Base-by-base conservation (phyloP, 2,888 invertebrate species). In the Drosophila merina region DNA sequence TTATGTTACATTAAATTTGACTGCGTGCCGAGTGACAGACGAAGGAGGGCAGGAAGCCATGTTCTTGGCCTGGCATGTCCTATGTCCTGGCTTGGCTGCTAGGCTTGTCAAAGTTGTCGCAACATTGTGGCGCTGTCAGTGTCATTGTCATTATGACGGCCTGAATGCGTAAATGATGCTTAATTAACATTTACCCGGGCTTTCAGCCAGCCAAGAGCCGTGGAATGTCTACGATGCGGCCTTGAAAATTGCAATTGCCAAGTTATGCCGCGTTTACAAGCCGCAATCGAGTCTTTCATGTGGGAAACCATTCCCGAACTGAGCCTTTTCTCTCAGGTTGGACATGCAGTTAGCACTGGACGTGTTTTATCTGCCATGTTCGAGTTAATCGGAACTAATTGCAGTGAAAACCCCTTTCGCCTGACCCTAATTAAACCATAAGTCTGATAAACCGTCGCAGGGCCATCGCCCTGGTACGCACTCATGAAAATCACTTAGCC, bases 81-180 rank as follows among this genome's bases (percentile, higher is more conserved):
- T 7, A 4, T 36, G 52, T 36, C 48, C 47, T 45, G 68, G 44
- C 69, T 14, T 49, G 64, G 69, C 31, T 20, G 20, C 2, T 20
- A 30, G 74, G 66, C 84, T 79, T 86, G 86, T 83, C 84, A 72
- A 77, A 86, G 75, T 79, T 82, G 84, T 86, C 74, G 80, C 80
- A 77, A 77, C 86, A 85, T 81, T 85, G 72, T 85, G 63, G 73
- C 70, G 62, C 72, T 69, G 76, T 77, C 71, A 72, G 71, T 72
- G 71, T 72, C 64, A 72, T 72, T 72, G 71, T 82, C 81, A 82
- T 82, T 82, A 82, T 82, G 86, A 84, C 77, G 77, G 84, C 86
- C 81, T 72, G 80, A 86, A 81, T 86, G 81, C 81, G 81, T 86
- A 81, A 86, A 81, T 81, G 83, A 81, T 86, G 86, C 86, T 82